Percentiles rank a stretch among this genome's conserved stretches.
These are phyloP conservation scores for Xenus cinereus DNA, from an alignment of 2,113 vertebrate species.

Conservation along the genomic window DNA sequence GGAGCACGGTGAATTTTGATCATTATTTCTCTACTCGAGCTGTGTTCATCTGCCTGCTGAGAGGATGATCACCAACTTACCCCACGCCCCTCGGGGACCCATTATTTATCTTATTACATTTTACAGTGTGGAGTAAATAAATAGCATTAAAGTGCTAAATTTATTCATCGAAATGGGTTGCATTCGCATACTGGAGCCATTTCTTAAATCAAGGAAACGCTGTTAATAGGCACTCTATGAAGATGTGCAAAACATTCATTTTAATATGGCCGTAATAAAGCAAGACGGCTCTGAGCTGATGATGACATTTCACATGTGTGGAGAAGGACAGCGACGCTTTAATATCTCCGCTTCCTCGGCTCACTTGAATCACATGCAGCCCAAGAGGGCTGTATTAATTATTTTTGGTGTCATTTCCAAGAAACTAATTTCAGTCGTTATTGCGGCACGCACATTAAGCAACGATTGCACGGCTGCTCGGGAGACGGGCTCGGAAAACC, in stretches of 20 bases:
- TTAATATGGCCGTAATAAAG: slow-evolving; percentile 60
- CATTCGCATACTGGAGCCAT: slow-evolving; percentile 3
- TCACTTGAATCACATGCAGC: neutral
- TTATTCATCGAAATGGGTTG: slow-evolving; percentile 57
- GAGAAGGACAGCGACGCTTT: neutral
- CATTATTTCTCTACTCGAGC: slow-evolving; percentile 68
- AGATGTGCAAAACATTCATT: slow-evolving; percentile 49
- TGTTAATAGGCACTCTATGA: slow-evolving; percentile 59
- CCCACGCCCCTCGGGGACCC: slow-evolving; percentile 36
- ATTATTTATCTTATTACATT: slow-evolving; percentile 73
- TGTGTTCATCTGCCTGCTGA: slow-evolving; percentile 65
- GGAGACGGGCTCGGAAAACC: neutral
- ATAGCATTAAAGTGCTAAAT: slow-evolving; percentile 70
- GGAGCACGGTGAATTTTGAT: slow-evolving; percentile 66
- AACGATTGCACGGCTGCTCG: neutral
- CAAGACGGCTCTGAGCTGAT: slow-evolving; percentile 3
- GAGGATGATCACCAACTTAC: slow-evolving; percentile 70
- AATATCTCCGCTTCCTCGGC: neutral
- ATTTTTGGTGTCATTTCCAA: neutral
- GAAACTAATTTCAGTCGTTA: slow-evolving; percentile 13
- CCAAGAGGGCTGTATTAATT: slow-evolving; percentile 11
- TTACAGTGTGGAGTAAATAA: slow-evolving; percentile 74
- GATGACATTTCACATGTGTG: neutral
- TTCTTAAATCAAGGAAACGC: slow-evolving; percentile 54
- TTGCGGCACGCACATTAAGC: neutral